Base-by-base conservation (phyloP, 2,113 vertebrate genomes). In the Epinephelus cyanopodus region DNA sequence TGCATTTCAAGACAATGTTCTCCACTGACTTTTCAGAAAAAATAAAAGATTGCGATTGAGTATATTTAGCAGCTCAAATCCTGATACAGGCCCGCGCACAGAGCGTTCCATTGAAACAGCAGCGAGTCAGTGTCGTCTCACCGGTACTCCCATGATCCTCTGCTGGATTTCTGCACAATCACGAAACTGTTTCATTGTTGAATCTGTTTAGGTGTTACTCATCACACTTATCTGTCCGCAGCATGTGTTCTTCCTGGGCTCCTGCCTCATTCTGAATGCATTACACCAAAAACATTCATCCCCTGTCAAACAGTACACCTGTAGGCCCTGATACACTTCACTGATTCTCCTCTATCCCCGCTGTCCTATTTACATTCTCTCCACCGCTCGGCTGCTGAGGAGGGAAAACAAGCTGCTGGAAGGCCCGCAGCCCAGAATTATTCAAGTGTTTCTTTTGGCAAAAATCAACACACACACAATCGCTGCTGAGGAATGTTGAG, bases 271-370 rank as follows among this genome's bases (percentile, higher is more conserved):
- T 82, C 81, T 75, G 74, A 79, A 84, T 72, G 78, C 81, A 84
- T 87, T 67, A 79, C 70, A 39, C 54, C 37, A 52, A 65, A 66
- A 81, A 73, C 84, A 75, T 56, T 79, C 78, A 87, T 81, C 69
- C 73, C 17, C 87, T 60, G 84, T 77, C 84, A 81, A 39, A 71
- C 72, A 64, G 63, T 42, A 83, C 83, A 86, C 87, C 87, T 89
- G 83, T 82, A 83, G 47, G 27, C 83, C 57, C 66, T 47, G 87
- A 77, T 78, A 71, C 87, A 79, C 77, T 83, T 69, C 81, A 82
- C 19, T 39, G 77, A 61, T 54, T 81, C 69, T 45, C 39, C 48
- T 62, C 81, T 50, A 37, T 71, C 75, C 86, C 78, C 2, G 11
- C 64, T 8, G 81, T 69, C 64, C 77, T 58, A 63, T 86, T 86